Evolutionary conservation across 2,113 vertebrate genomes (phyloP), one percentile per base, ranked within the genome.

Genomic region (Nibea coibor): DNA sequence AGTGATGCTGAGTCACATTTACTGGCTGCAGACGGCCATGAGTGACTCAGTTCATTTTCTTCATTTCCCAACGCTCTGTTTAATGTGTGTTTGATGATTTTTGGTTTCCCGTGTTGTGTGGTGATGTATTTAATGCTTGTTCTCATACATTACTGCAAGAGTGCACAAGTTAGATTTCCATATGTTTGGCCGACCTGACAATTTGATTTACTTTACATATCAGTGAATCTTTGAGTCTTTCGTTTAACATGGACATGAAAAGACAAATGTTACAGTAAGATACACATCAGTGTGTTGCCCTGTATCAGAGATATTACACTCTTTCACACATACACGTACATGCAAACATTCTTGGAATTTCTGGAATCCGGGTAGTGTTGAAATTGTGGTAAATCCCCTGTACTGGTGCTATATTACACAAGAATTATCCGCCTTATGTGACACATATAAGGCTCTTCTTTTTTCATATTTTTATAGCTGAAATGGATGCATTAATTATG

Each of bases 1-100:
- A 70, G 50, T 42, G 35, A 39, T 39, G 58, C 78, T 90, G 91
- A 92, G 77, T 91, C 90, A 92, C 48, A 35, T 71, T 92, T 88
- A 63, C 89, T 83, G 76, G 79, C 88, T 76, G 48, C 81, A 66
- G 3, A 61, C 54, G 12, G 45, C 71, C 57, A 31, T 1, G 15
- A 48, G 24, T 85, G 78, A 90, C 68, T 90, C 84, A 87, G 19
- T 42, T 82, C 77, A 45, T 43, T 53, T 82, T 71, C 70, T 72
- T 72, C 6, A 43, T 61, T 82, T 81, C 58, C 74, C 79, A 20
- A 67, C 56, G 70, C 51, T 73, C 74, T 42, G n/a, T 28, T 35
- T 7, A 0, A 43, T 61, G 15, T 42, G 2, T n/a, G 26, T 72
- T 68, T 56, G 7, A n/a, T n/a, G 11, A 39, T 82, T 47, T 68